Percentiles rank a stretch among this genome's conserved stretches.
Evolutionary conservation across 2,113 vertebrate species (phyloP).

Genomic region (Melanerpes formicivorus): DNA sequence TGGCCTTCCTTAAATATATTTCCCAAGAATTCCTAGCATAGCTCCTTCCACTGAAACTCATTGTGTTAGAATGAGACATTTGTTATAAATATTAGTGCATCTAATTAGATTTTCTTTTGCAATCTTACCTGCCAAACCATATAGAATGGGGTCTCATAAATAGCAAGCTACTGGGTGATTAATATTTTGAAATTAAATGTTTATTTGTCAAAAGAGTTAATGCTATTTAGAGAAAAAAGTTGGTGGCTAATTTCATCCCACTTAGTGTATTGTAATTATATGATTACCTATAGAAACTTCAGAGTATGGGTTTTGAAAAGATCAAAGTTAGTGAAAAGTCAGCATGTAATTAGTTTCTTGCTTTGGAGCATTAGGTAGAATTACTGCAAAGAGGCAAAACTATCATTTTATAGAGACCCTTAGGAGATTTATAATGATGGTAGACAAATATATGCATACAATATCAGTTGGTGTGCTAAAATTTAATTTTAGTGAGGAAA

Average conservation of each 20-base stretch:
- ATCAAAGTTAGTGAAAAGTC: constrained; percentile 87
- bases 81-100: constrained; percentile 69
- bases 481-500: constrained; percentile 87
- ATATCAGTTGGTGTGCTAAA: constrained; percentile 86
- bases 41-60: constrained; percentile 57
- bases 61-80: constrained; percentile 65
- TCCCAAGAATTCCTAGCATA: constrained; percentile 64
- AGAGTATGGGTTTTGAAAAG: constrained; percentile 77
- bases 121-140: constrained; percentile 56
- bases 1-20: constrained; percentile 70
- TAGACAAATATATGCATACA: constrained; percentile 87
- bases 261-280: constrained; percentile 82
- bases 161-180: constrained; percentile 25
- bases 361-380: constrained; percentile 87
- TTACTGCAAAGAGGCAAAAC: constrained; percentile 86
- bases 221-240: constrained; percentile 70
- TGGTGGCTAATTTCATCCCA: constrained; percentile 81
- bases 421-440: constrained; percentile 87
- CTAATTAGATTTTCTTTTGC: constrained; percentile 71
- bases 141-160: constrained; percentile 20
- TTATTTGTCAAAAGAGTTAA: constrained; percentile 66
- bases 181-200: constrained; percentile 68
- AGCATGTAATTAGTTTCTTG: constrained; percentile 88
- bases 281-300: constrained; percentile 85
- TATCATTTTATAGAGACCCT: constrained; percentile 86